Conservation (phyloP, 2,888 invertebrate species). For the Amphipoea oculea region DNA sequence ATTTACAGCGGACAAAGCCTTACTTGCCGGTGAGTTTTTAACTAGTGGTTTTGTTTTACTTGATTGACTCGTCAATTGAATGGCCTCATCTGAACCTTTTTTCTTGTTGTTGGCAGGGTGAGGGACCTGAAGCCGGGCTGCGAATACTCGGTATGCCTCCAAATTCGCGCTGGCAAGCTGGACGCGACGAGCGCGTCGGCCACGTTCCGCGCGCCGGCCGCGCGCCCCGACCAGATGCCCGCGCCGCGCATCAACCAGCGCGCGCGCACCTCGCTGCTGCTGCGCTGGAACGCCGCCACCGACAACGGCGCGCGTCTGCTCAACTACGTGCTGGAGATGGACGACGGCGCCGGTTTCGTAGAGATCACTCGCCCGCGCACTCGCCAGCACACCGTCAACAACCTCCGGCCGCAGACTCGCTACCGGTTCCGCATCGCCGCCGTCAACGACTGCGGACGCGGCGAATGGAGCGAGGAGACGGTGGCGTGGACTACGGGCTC, state of each 20-base stretch:
- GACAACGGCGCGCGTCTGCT: conserved; percentile 95
- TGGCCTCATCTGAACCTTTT: neutral
- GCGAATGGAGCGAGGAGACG: conserved; percentile 93
- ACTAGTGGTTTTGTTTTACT: neutral
- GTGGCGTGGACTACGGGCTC: conserved; percentile 94
- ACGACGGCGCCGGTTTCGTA: conserved; percentile 93
- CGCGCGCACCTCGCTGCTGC: conserved; percentile 92
- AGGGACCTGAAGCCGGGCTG: conserved; percentile 96
- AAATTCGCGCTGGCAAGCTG: conserved; percentile 94
- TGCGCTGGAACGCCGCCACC: conserved; percentile 93
- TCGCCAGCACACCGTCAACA: conserved; percentile 94
- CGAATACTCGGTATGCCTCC: conserved; percentile 95
- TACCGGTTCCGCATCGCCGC: conserved; percentile 96
- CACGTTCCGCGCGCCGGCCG: conserved; percentile 95
- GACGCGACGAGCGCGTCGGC: conserved; percentile 95
- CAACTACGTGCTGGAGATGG: conserved; percentile 94
- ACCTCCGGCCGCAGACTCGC: conserved; percentile 94
- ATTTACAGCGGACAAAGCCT: conserved; percentile 95
- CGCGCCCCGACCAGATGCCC: conserved; percentile 94
- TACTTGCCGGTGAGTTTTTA: conserved; percentile 91
- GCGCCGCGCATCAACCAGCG: conserved; percentile 94
- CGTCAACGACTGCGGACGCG: conserved; percentile 94
- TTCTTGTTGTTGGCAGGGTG: conserved; percentile 83
- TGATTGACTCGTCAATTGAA: neutral
- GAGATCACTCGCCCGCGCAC: conserved; percentile 94